Evolutionary conservation across 1,140 invertebrate genomes (phyloP), one percentile per base, ranked within the genome.

Genomic region (Octopus sinensis): DNA sequence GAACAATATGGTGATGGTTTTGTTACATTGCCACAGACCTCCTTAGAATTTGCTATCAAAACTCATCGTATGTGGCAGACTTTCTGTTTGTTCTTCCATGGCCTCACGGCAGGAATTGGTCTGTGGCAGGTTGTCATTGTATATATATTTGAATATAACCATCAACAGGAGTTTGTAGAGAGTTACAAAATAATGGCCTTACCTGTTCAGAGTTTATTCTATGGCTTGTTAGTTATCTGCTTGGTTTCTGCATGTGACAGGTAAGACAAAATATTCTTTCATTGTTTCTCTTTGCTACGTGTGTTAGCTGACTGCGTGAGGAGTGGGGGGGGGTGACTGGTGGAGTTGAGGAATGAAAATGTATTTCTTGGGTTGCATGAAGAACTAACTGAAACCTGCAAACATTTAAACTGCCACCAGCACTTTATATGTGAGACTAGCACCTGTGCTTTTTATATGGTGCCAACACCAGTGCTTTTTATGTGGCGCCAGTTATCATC

Each of bases 11-110:
- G 30, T 43, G 30, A 43, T 43, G 30, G 30, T 43, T 43, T 43
- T 43, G 30, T 43, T 43, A 43, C 3, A 43, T 2, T 43, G 30
- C 68, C 17, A 17, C 68, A 73, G 3, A 88, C 87, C 0, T 88
- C 88, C 4, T 86, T 89, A 53, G 86, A 87, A 81, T 88, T 89
- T 84, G 88, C 86, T 4, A 77, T 89, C 7, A 79, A 77, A 23
- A 85, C 85, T 9, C 87, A 89, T 76, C 84, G 78, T 79, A 82
- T 87, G 17, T 84, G 88, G 73, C 80, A 83, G 52, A 88, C 85
- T n/a, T 81, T 88, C 30, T 85, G 83, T 68, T 80, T 89, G 56
- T 89, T 88, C 82, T 80, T 87, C n/a, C 88, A 89, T 83, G 88
- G 88, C 53, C 80, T 89, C 5, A 84, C 86, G 23, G 88, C 88